phyloP scores from a whole-genome alignment of 2,113 vertebrate species.

The Tylochromis polylepis region DNA sequence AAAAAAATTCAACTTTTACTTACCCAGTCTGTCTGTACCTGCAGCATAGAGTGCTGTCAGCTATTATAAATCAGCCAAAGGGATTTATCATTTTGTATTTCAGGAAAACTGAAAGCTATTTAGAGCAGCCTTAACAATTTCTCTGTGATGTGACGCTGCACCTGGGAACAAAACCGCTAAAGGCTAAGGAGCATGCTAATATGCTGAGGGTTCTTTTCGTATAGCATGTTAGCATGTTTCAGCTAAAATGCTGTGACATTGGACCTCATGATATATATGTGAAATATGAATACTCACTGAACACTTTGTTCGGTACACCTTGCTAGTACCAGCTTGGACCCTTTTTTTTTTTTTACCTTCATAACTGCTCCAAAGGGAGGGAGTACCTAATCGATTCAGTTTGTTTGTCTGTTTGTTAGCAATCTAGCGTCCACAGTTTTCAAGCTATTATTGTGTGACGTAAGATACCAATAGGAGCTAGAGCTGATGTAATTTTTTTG shows the following conservation, averaged over 20 bases:
- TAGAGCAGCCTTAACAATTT: neutral
- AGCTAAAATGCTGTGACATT: no score
- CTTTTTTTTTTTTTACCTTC: neutral
- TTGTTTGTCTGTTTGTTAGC: neutral
- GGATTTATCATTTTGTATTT: neutral
- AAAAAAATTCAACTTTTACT: neutral
- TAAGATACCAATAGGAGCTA: neutral
- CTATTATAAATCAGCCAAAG: neutral
- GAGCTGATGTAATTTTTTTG: neutral
- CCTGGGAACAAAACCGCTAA: neutral
- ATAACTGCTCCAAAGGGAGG: neutral
- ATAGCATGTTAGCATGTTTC: neutral
- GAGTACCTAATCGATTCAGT: neutral
- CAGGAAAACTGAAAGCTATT: neutral
- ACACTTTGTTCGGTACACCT: neutral
- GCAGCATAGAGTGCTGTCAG: neutral
- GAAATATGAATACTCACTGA: neutral
- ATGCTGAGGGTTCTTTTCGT: neutral
- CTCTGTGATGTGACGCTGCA: neutral
- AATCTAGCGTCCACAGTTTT: neutral
- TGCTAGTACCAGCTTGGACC: neutral
- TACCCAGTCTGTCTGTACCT: neutral
- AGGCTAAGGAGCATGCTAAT: neutral
- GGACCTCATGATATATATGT: neutral
- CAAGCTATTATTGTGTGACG: neutral